These are phyloP conservation scores for Agrochola circellaris DNA, from an alignment of 2,888 invertebrate species.

Conservation along the genomic window DNA sequence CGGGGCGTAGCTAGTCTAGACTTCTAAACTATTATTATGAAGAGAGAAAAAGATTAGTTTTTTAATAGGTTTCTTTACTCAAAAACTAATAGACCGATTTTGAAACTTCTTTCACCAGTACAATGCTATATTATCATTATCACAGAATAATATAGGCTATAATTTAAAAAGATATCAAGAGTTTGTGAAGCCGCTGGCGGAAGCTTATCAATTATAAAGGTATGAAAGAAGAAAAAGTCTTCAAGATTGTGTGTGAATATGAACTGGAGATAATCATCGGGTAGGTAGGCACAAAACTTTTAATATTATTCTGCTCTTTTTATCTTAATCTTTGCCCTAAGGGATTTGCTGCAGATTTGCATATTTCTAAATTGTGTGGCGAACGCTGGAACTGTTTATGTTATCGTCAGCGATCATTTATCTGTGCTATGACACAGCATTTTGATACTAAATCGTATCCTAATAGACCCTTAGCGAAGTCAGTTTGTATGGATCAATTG, in stretches of 20 bases:
- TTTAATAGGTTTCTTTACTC: too few species aligned
- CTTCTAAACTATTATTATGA: too few species aligned
- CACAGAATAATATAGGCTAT: too few species aligned
- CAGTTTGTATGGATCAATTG: slow-evolving; percentile 15
- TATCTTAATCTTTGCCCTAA: slow-evolving; percentile 48
- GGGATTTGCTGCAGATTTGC: slow-evolving; percentile 78
- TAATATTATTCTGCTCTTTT: not conserved
- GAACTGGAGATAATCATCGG: not conserved
- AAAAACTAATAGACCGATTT: too few species aligned
- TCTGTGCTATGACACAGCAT: slow-evolving; percentile 53
- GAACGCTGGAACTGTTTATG: slow-evolving; percentile 71
- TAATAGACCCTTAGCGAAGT: slow-evolving; percentile 19
- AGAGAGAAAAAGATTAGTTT: too few species aligned
- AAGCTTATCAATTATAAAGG: too few species aligned
- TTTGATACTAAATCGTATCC: slow-evolving; percentile 37
- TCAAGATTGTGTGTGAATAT: not conserved
- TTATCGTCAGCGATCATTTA: slow-evolving; percentile 62
- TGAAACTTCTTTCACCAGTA: too few species aligned
- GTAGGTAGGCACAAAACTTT: not conserved
- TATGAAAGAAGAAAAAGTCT: not conserved
- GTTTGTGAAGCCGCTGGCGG: too few species aligned
- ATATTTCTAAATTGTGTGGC: slow-evolving; percentile 79
- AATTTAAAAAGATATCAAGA: too few species aligned
- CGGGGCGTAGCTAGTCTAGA: too few species aligned
- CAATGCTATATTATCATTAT: too few species aligned